These are phyloP conservation scores for Ypsolopha scabrella DNA, from an alignment of 2,888 invertebrate genomes.

Conservation along the genomic window DNA sequence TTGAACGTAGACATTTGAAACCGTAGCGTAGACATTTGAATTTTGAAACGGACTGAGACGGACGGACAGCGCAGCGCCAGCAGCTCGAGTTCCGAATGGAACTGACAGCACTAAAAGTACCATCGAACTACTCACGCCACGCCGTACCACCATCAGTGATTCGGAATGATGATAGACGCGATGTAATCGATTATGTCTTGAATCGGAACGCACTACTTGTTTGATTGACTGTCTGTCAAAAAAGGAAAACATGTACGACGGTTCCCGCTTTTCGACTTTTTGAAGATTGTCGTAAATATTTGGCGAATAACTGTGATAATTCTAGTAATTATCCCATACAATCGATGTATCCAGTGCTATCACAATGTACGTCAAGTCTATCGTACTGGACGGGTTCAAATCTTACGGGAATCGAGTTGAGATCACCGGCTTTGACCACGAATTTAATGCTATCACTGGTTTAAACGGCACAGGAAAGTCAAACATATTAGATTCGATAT, in stretches of 20 bases:
- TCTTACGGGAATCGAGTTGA: conserved; percentile 95
- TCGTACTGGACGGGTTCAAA: conserved; percentile 97
- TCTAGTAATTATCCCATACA: conserved; percentile 4
- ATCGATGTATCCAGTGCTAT: conserved; percentile 7
- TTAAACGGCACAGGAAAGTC: conserved; percentile 98
- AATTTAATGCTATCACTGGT: conserved; percentile 98
- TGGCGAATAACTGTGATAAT: background rate
- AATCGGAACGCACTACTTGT: no score
- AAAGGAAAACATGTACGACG: conserved; percentile 16
- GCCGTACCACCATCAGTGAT: no score
- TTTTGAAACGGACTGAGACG: no score
- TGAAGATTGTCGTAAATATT: conserved; percentile 4
- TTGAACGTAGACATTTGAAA: no score
- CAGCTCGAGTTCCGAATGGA: no score
- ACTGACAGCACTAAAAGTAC: no score
- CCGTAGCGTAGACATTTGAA: no score
- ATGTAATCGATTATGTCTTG: no score
- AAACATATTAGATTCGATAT: conserved; percentile 97
- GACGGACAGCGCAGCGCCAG: no score
- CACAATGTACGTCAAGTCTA: conserved; percentile 91
- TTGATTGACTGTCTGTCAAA: background rate
- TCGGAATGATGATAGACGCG: no score
- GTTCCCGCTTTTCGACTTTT: conserved; percentile 17
- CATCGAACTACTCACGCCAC: no score
- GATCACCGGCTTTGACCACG: conserved; percentile 90